Percentiles rank a stretch among this genome's conserved stretches.
These are phyloP conservation scores for Sinodicranocentrus sp. DNA, from an alignment of 2,888 invertebrate species.

Conservation along the genomic window DNA sequence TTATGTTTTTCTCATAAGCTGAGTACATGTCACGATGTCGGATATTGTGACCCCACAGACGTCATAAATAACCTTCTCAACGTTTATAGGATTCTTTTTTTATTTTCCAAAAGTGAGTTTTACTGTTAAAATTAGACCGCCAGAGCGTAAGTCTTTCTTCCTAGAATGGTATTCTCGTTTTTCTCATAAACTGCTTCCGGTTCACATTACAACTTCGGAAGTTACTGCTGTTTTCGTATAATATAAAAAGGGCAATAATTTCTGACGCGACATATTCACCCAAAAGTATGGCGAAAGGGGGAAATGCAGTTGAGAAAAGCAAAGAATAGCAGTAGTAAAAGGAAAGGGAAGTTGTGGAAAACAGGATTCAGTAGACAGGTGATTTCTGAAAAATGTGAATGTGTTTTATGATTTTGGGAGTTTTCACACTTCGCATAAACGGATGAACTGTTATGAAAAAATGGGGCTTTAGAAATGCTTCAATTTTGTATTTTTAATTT, in stretches of 20 bases:
- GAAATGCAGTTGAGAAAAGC: neutral
- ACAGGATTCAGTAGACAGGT: neutral
- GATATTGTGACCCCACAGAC: neutral
- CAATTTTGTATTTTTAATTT: too few species aligned
- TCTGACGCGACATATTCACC: neutral
- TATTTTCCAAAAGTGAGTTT: too few species aligned
- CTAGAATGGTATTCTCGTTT: too few species aligned
- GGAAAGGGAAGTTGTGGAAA: neutral
- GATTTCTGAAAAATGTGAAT: neutral
- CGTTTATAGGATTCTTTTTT: too few species aligned
- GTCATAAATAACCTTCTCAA: neutral
- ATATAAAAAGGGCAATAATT: slow-evolving; percentile 30
- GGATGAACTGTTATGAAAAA: too few species aligned
- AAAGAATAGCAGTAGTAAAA: neutral
- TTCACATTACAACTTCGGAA: slow-evolving; percentile 28
- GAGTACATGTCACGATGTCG: neutral
- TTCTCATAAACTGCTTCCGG: neutral
- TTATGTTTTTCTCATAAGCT: neutral
- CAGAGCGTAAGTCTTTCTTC: too few species aligned
- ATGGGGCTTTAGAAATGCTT: too few species aligned
- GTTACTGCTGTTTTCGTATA: slow-evolving; percentile 49
- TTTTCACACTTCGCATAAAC: too few species aligned
- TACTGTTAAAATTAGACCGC: too few species aligned
- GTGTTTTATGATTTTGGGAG: too few species aligned
- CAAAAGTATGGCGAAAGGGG: neutral